Evolutionary conservation across 2,113 vertebrate species (phyloP).

Genomic region (Struthidea cinerea): DNA sequence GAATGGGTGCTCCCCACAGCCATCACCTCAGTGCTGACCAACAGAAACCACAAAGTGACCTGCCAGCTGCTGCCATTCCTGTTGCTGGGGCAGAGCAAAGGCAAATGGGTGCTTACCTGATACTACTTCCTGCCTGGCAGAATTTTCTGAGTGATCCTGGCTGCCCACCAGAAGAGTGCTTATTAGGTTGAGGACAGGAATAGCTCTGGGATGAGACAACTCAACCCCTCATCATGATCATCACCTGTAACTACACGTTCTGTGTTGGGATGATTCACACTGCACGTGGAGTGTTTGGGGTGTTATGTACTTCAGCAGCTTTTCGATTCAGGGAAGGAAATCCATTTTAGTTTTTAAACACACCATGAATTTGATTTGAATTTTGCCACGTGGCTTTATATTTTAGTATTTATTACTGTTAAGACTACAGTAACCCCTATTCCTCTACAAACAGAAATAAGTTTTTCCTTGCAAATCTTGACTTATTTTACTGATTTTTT

Average conservation of each 20-base stretch:
- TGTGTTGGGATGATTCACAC: neutral
- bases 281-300: neutral
- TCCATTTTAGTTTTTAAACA: neutral
- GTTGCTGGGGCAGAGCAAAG: neutral
- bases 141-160: neutral
- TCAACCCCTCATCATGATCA: neutral
- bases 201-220: neutral
- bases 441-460: neutral
- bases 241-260: neutral
- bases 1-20: neutral
- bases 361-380: neutral
- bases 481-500: neutral
- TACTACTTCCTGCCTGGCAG: neutral
- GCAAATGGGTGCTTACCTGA: neutral
- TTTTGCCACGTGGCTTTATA: neutral
- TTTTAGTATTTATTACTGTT: neutral
- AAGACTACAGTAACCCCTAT: neutral
- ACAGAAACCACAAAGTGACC: neutral
- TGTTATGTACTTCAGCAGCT: neutral
- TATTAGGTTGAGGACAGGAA: neutral
- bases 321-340: neutral
- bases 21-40: neutral
- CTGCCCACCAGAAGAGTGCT: neutral
- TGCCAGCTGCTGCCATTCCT: neutral
- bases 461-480: neutral